Evolutionary conservation across 2,113 vertebrate species (phyloP).

Genomic region (Misgurnus anguillicaudatus): DNA sequence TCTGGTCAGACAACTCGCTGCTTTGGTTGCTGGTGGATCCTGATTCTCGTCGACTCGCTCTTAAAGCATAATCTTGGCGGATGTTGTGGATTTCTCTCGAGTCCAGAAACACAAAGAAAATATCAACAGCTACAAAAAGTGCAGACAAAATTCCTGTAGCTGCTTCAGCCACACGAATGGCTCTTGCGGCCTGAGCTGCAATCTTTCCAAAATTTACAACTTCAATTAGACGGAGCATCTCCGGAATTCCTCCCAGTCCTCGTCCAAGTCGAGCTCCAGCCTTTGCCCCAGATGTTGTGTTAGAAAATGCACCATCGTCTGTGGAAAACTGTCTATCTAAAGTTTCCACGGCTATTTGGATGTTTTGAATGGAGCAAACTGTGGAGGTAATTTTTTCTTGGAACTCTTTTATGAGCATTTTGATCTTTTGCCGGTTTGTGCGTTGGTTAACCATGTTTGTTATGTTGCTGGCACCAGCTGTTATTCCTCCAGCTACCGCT

Average conservation of each 20-base stretch:
- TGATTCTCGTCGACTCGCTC: background rate
- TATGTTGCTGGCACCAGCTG: slow-evolving; percentile 59
- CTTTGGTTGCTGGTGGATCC: background rate
- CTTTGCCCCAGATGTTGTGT: background rate
- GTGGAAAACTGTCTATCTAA: background rate
- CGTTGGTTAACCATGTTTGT: slow-evolving; percentile 60
- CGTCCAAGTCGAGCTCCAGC: background rate
- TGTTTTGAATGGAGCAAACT: slow-evolving; percentile 29
- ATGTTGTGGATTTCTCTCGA: slow-evolving; percentile 55
- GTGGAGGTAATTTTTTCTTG: slow-evolving; percentile 41
- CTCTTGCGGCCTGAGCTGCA: slow-evolving; percentile 42
- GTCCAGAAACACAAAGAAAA: slow-evolving; percentile 54
- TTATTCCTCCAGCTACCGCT: slow-evolving; percentile 47
- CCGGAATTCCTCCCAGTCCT: slow-evolving; percentile 25
- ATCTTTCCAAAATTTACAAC: slow-evolving; percentile 18
- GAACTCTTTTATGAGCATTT: slow-evolving; percentile 47
- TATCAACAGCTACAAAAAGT: slow-evolving; percentile 46
- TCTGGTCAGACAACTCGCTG: background rate
- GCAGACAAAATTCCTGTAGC: slow-evolving; percentile 27
- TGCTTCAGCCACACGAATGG: background rate
- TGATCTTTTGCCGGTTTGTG: slow-evolving; percentile 45
- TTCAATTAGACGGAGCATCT: slow-evolving; percentile 28
- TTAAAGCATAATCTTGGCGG: background rate
- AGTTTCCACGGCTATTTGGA: slow-evolving; percentile 9
- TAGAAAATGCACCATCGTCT: background rate